Conservation (phyloP, 2,888 invertebrate genomes). For the Parnassius smintheus region DNA sequence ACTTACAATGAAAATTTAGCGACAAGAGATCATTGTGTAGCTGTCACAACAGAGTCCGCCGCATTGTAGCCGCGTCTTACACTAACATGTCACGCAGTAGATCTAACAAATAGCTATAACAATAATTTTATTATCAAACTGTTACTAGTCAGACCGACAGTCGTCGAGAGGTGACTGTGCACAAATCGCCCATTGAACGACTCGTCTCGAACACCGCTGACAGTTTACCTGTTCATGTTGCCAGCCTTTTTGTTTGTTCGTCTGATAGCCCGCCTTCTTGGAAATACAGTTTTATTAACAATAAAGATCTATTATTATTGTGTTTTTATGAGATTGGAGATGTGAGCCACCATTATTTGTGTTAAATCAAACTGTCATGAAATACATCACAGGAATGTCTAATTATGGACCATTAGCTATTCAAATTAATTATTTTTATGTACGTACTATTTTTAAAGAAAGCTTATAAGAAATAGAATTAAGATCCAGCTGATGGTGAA, state of each 20-base stretch:
- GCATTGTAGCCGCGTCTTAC: conserved; percentile 3
- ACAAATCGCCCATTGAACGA: conserved; percentile 6
- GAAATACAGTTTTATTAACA: conserved; percentile 17
- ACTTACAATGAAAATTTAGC: conserved; percentile 14
- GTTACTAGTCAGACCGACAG: conserved; percentile 4
- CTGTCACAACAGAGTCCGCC: conserved; percentile 20
- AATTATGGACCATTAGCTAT: too few species aligned
- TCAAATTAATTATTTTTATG: too few species aligned
- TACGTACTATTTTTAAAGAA: too few species aligned
- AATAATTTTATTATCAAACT: conserved; percentile 6
- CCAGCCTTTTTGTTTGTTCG: conserved; percentile 13
- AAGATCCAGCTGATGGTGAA: too few species aligned
- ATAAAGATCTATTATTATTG: conserved; percentile 19
- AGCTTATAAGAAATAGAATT: too few species aligned
- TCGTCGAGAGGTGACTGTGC: conserved; percentile 16
- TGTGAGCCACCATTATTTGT: conserved; percentile 16
- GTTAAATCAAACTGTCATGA: not conserved
- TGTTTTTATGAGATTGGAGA: conserved; percentile 15
- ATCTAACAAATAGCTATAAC: conserved; percentile 3
- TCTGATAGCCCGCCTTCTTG: conserved; percentile 16
- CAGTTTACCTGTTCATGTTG: conserved; percentile 20
- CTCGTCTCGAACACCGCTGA: not conserved
- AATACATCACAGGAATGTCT: not conserved
- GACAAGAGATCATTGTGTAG: conserved; percentile 12
- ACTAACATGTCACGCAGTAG: not conserved